A percentile compares a stretch with the other conserved stretches of the same genome.
These are phyloP conservation scores for Drosophila melanosoma DNA, from an alignment of 2,888 invertebrate species.

Conservation along the genomic window DNA sequence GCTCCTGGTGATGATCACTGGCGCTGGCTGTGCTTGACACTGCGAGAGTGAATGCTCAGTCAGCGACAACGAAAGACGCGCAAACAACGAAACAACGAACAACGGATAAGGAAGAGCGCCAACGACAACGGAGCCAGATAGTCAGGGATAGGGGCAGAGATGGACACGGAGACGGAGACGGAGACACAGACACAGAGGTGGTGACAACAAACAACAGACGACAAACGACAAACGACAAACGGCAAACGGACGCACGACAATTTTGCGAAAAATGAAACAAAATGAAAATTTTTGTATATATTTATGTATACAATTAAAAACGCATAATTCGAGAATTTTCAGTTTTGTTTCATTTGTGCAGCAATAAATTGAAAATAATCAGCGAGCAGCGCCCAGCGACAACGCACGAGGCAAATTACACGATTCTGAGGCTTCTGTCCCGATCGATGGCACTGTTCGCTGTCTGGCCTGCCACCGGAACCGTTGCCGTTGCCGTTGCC, in stretches of 20 bases:
- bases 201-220: conserved; percentile 22
- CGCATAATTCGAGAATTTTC: conserved; percentile 59
- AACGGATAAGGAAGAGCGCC: conserved; percentile 36
- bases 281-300: conserved; percentile 42
- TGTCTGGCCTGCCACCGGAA: conserved; percentile 67
- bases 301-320: conserved; percentile 52
- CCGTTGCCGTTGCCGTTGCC: conserved; percentile 33
- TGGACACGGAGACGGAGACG: conserved; percentile 31
- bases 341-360: conserved; percentile 64
- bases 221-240: conserved; percentile 8
- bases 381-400: conserved; percentile 55
- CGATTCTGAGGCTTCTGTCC: conserved; percentile 77
- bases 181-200: conserved; percentile 17
- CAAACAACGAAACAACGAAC: conserved; percentile 62
- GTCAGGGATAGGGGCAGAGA: neutral
- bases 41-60: conserved; percentile 57
- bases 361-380: conserved; percentile 49
- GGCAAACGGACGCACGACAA: conserved; percentile 40
- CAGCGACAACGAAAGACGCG: conserved; percentile 67
- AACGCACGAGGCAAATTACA: conserved; percentile 80
- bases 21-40: conserved; percentile 63
- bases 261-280: conserved; percentile 64
- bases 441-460: conserved; percentile 67
- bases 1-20: conserved; percentile 62
- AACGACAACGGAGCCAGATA: conserved; percentile 22